Percentiles rank a stretch among this genome's conserved stretches.
phyloP scores from a whole-genome alignment of 2,888 invertebrate species.

The Torymus tubicola region DNA sequence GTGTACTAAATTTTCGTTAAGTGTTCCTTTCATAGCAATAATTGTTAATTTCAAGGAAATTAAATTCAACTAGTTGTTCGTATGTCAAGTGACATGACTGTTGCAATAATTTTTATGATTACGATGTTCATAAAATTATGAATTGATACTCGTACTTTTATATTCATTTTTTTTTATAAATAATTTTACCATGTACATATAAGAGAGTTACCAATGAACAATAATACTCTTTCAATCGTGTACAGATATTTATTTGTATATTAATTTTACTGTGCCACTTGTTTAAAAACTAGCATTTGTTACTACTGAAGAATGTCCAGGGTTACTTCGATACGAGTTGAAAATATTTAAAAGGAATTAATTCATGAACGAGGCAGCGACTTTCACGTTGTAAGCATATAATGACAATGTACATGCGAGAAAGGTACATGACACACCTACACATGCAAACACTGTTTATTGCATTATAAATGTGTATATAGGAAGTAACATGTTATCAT shows the following conservation, averaged over 20 bases:
- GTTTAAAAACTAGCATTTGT: background rate
- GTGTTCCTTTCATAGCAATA: background rate
- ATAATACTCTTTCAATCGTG: background rate
- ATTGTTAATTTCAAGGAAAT: background rate
- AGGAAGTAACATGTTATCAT: slow-evolving; percentile 68
- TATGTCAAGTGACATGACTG: background rate
- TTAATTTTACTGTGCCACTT: slow-evolving; percentile 10
- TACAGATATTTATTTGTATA: background rate
- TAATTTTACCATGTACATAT: no score
- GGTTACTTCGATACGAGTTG: slow-evolving; percentile 46
- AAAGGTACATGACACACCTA: slow-evolving; percentile 62
- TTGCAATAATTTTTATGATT: slow-evolving; percentile 35
- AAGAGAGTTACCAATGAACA: no score
- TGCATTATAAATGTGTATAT: slow-evolving; percentile 77
- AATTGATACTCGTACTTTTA: slow-evolving; percentile 9
- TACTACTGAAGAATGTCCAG: slow-evolving; percentile 32
- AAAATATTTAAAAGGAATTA: slow-evolving; percentile 31
- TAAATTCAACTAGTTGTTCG: background rate
- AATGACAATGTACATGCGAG: slow-evolving; percentile 56
- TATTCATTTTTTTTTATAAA: background rate
- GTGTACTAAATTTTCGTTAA: background rate
- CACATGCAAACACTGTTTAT: slow-evolving; percentile 69
- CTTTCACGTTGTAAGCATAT: slow-evolving; percentile 60
- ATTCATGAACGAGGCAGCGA: slow-evolving; percentile 51
- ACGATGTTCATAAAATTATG: background rate